Percentiles rank a stretch among this genome's conserved stretches.
phyloP scores from a whole-genome alignment of 2,797 vertebrate genomes.

The Poeciliopsis infans region DNA sequence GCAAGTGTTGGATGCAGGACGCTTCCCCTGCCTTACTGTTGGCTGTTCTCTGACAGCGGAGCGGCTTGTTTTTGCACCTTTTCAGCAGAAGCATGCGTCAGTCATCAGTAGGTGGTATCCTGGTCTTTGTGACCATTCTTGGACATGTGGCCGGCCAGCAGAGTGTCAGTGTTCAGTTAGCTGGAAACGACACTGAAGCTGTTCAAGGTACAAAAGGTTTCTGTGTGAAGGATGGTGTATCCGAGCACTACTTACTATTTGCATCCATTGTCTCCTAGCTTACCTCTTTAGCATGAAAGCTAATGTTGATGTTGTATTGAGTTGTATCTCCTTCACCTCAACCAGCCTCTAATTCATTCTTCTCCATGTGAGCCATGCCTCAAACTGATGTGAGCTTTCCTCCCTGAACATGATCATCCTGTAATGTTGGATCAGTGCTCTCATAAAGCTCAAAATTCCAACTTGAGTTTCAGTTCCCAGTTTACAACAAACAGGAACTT shows the following conservation, averaged over 20 bases:
- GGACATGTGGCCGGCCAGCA: neutral
- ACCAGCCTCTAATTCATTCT: slow-evolving; percentile 5
- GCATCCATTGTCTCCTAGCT: slow-evolving; percentile 69
- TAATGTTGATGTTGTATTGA: slow-evolving; percentile 54
- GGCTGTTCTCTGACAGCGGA: neutral
- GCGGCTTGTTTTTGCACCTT: neutral
- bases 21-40: neutral
- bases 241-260: slow-evolving; percentile 45
- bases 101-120: neutral
- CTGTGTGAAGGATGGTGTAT: slow-evolving; percentile 3
- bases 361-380: slow-evolving; percentile 16
- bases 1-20: neutral
- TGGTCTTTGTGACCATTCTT: neutral
- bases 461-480: slow-evolving; percentile 8
- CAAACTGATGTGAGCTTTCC: slow-evolving; percentile 1
- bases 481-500: neutral
- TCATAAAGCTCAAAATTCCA: slow-evolving; percentile 16
- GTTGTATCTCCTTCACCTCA: slow-evolving; percentile 5
- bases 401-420: slow-evolving; percentile 20
- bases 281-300: slow-evolving; percentile 73
- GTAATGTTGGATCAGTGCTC: slow-evolving; percentile 20
- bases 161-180: neutral
- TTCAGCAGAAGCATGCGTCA: neutral
- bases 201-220: slow-evolving; percentile 45
- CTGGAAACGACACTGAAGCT: neutral